Evolutionary conservation across 2,113 vertebrate species (phyloP).

Genomic region (Cryptomyrus ogoouensis): DNA sequence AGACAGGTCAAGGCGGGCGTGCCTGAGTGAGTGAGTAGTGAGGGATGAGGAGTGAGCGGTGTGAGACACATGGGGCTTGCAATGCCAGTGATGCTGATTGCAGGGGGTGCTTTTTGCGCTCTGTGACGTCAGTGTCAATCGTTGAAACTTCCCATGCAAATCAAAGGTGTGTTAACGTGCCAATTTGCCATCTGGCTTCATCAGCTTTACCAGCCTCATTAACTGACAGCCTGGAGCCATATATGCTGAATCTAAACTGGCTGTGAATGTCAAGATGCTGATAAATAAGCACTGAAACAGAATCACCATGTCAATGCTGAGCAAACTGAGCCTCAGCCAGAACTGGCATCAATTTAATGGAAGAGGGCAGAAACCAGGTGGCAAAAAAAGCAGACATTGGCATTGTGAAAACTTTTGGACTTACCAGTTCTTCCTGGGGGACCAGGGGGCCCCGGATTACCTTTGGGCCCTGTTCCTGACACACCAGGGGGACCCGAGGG

Average conservation of each 20-base stretch:
- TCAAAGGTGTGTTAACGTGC: constrained; percentile 27
- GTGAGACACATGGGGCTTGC: background rate
- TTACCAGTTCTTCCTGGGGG: constrained; percentile 86
- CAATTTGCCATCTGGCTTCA: constrained; percentile 48
- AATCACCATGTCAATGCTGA: background rate
- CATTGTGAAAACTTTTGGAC: constrained; percentile 20
- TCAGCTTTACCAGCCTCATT: background rate
- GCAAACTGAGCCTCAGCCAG: background rate
- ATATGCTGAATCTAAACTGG: background rate
- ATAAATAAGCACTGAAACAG: background rate
- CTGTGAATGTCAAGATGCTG: background rate
- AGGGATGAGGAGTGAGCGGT: background rate
- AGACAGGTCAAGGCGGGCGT: background rate
- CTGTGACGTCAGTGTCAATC: constrained; percentile 15
- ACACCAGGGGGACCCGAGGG: constrained; percentile 72
- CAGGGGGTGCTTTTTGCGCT: background rate
- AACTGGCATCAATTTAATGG: background rate
- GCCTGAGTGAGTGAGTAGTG: background rate
- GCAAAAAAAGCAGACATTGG: constrained; percentile 51
- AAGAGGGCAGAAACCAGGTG: constrained; percentile 59
- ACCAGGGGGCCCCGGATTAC: constrained; percentile 71
- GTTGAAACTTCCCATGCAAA: constrained; percentile 55
- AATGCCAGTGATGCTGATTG: background rate
- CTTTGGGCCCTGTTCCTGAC: constrained; percentile 77
- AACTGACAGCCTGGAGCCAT: background rate